These are phyloP conservation scores for Choreutis nemorana DNA, from an alignment of 2,888 invertebrate species.

Conservation along the genomic window DNA sequence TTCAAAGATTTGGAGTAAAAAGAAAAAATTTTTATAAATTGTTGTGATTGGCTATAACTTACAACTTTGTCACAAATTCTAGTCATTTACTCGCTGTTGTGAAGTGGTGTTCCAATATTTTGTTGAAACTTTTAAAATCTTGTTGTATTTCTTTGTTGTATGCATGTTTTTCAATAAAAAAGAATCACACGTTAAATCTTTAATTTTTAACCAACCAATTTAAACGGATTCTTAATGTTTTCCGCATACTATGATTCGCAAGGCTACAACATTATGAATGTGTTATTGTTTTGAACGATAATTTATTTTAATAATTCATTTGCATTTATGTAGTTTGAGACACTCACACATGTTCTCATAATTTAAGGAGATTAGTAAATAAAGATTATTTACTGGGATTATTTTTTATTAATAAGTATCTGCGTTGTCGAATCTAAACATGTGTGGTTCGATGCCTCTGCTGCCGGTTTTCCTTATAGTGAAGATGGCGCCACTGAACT, in stretches of 20 bases:
- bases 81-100: slow-evolving; percentile 44
- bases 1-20: no score
- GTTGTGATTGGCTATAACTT: slow-evolving; percentile 14
- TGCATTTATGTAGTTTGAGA: no score
- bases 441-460: slow-evolving; percentile 21
- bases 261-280: no score
- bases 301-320: no score
- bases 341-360: no score
- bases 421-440: slow-evolving; percentile 33
- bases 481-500: slow-evolving; percentile 32
- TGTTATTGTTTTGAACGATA: no score
- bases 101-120: slow-evolving; percentile 37
- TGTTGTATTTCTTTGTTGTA: slow-evolving; percentile 53
- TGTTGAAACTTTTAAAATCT: slow-evolving; percentile 35
- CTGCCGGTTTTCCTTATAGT: slow-evolving; percentile 38
- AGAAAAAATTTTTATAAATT: slow-evolving; percentile 13
- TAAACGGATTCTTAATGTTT: no score
- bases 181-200: no score
- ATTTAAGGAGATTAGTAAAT: no score
- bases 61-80: slow-evolving; percentile 21
- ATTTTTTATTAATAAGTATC: slow-evolving; percentile 25
- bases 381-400: neutral
- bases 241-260: no score
- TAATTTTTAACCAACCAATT: no score
- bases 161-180: slow-evolving; percentile 51